A percentile compares a stretch with the other conserved stretches of the same genome.
Conservation (phyloP, 37 sponge, comb jelly and placozoan genomes). For the Lycopodina hypogea region DNA sequence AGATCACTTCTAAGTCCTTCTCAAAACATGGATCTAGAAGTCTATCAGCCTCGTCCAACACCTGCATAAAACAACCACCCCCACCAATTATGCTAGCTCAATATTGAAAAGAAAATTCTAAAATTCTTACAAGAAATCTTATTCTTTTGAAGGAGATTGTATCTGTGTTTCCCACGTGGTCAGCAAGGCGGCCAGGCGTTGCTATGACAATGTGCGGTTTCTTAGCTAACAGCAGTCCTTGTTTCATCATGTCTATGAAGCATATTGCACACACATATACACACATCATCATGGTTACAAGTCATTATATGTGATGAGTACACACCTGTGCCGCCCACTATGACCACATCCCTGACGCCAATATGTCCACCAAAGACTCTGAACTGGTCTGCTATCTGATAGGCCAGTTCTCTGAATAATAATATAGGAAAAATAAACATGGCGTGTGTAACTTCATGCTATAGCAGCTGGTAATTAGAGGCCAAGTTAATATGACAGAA, state of each 20-base stretch:
- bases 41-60: conserved; percentile 97
- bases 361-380: conserved; percentile 85
- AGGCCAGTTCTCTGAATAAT: conserved; percentile 87
- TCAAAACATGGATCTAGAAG: conserved; percentile 83
- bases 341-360: conserved; percentile 60
- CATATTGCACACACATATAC: neutral
- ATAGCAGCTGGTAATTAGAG: too few species aligned
- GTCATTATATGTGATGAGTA: neutral
- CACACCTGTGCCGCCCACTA: conserved; percentile 90
- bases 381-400: conserved; percentile 98
- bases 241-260: conserved; percentile 89
- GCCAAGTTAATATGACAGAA: too few species aligned
- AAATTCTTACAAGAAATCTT: conserved; percentile 70
- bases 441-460: too few species aligned
- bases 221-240: conserved; percentile 70
- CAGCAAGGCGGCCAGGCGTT: conserved; percentile 96
- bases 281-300: neutral
- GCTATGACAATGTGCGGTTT: conserved; percentile 94
- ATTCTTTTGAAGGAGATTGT: conserved; percentile 78
- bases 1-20: conserved; percentile 76
- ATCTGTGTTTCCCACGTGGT: conserved; percentile 84
- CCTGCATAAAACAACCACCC: conserved; percentile 44
- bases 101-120: neutral
- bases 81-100: too few species aligned
- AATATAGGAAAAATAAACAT: neutral